Percentiles rank a stretch among this genome's conserved stretches.
phyloP scores from a whole-genome alignment of 2,113 vertebrate genomes.

The Pseudolaguvia tuberculata region DNA sequence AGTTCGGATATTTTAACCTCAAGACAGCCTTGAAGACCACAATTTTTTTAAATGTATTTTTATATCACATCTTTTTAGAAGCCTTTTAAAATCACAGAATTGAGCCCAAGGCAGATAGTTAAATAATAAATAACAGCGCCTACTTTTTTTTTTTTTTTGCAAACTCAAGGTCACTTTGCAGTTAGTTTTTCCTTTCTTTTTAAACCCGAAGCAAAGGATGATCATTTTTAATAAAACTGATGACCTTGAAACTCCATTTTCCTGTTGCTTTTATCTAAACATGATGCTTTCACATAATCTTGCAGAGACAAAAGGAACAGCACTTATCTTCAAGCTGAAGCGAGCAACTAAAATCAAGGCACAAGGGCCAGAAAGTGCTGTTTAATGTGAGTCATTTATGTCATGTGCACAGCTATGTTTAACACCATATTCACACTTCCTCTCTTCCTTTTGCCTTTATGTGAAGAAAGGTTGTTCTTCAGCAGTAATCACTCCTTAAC shows the following conservation, averaged over 20 bases:
- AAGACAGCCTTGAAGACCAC: neutral
- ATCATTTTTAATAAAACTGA: neutral
- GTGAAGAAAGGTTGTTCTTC: neutral
- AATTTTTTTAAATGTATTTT: neutral
- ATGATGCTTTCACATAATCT: neutral
- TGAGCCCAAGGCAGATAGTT: neutral
- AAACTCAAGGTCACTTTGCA: neutral
- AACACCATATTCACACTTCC: neutral
- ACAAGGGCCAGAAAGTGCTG: neutral
- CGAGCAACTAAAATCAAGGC: neutral
- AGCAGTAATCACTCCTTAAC: conserved; percentile 18
- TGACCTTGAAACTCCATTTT: conserved; percentile 17
- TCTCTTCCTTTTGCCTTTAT: neutral
- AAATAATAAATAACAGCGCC: neutral
- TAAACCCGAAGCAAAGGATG: neutral
- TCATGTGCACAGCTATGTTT: neutral
- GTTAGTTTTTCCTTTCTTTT: neutral
- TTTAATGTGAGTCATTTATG: conserved; percentile 10
- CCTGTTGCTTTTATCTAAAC: neutral
- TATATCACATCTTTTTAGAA: neutral
- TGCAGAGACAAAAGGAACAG: conserved; percentile 5
- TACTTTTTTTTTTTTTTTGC: neutral
- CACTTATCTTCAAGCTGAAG: conserved; percentile 1
- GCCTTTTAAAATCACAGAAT: neutral
- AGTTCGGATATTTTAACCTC: neutral